These are phyloP conservation scores for Adelosebastes latens DNA, from an alignment of 2,797 vertebrate species.

Conservation along the genomic window DNA sequence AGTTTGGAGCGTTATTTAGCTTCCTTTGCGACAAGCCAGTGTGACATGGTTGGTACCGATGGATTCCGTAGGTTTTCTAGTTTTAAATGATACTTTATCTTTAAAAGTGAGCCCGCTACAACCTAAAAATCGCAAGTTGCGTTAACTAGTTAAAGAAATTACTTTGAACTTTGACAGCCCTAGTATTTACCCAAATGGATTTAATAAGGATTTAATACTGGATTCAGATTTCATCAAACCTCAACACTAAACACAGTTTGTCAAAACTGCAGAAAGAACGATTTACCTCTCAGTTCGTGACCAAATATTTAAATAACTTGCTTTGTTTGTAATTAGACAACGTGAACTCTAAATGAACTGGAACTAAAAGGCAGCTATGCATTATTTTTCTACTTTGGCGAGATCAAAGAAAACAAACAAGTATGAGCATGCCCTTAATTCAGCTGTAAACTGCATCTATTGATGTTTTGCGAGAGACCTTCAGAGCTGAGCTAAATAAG, in stretches of 20 bases:
- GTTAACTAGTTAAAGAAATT: too few species aligned
- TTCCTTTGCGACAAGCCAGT: too few species aligned
- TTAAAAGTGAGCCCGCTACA: too few species aligned
- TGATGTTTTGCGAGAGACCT: neutral
- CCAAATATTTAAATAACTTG: neutral
- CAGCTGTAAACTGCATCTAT: neutral
- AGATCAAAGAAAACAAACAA: slow-evolving; percentile 22
- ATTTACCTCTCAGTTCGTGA: neutral
- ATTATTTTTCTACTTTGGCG: neutral
- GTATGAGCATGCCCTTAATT: neutral
- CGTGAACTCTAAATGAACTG: neutral
- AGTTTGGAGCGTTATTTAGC: too few species aligned
- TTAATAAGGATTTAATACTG: neutral
- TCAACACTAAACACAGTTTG: neutral
- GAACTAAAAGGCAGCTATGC: neutral
- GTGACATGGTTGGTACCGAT: too few species aligned
- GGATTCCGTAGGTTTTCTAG: too few species aligned
- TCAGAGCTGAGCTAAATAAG: neutral
- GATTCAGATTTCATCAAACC: neutral
- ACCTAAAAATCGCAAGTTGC: too few species aligned
- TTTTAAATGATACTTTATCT: too few species aligned
- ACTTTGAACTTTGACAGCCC: too few species aligned
- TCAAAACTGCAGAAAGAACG: neutral
- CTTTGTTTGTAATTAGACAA: neutral
- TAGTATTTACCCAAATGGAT: neutral